Evolutionary conservation across 2,888 invertebrate genomes (phyloP).

Genomic region (Drosophila tripunctata): DNA sequence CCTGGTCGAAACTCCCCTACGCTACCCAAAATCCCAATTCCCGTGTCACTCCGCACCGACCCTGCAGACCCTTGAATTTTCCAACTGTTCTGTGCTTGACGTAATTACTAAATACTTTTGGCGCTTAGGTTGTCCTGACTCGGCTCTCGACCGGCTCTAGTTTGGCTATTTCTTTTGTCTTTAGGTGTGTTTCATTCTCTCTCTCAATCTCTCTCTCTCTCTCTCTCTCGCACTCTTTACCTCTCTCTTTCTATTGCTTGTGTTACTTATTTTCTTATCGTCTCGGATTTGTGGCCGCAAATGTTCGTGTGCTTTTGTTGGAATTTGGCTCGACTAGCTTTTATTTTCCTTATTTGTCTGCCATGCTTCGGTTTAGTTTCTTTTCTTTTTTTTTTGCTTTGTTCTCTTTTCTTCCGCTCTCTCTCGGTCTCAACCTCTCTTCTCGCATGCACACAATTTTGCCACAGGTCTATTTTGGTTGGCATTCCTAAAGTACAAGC

Average conservation of each 20-base stretch:
- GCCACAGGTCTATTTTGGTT: slow-evolving; percentile 72
- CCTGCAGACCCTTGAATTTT: slow-evolving; percentile 3
- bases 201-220: not conserved
- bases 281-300: slow-evolving; percentile 77
- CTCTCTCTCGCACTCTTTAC: not conserved
- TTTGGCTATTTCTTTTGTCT: slow-evolving; percentile 52
- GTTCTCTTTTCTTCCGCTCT: not conserved
- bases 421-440: not conserved
- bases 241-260: slow-evolving; percentile 13
- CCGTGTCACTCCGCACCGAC: not conserved
- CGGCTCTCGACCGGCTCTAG: slow-evolving; percentile 24
- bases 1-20: slow-evolving; percentile 34
- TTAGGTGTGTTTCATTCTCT: slow-evolving; percentile 14
- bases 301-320: slow-evolving; percentile 72
- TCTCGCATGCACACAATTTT: slow-evolving; percentile 1
- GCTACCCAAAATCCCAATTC: not conserved
- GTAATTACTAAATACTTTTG: slow-evolving; percentile 79
- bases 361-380: slow-evolving; percentile 44
- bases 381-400: slow-evolving; percentile 20
- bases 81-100: slow-evolving; percentile 42
- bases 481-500: slow-evolving; percentile 75
- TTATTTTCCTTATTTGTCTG: slow-evolving; percentile 68
- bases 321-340: slow-evolving; percentile 68
- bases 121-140: slow-evolving; percentile 48
- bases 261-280: slow-evolving; percentile 78